Evolutionary conservation across 2,888 invertebrate species (phyloP).

Genomic region (Syrphus vitripennis): DNA sequence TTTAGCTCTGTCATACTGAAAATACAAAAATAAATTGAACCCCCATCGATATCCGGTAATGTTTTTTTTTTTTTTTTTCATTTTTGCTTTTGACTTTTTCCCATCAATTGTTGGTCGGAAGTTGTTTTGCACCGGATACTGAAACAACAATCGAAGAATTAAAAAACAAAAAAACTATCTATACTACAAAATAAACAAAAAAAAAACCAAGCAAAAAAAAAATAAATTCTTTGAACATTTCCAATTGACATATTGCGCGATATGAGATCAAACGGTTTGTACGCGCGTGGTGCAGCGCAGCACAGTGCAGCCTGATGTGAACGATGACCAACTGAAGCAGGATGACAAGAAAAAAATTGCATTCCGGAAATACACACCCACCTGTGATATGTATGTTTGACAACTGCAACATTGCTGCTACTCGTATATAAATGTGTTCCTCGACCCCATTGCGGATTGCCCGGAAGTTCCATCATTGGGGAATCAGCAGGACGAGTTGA

Average conservation of each 20-base stretch:
- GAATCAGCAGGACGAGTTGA: constrained; percentile 49
- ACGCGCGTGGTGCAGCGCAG: neutral
- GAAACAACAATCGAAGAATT: constrained; percentile 21
- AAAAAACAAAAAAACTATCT: constrained; percentile 20
- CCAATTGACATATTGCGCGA: constrained; percentile 67
- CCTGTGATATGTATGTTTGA: neutral
- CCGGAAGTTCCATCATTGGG: constrained; percentile 52
- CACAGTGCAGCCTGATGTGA: constrained; percentile 21
- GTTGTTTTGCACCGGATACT: constrained; percentile 59
- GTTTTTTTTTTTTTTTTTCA: neutral
- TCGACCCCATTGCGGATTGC: neutral
- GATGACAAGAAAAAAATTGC: constrained; percentile 14
- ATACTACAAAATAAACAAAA: neutral
- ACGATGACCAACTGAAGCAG: constrained; percentile 41
- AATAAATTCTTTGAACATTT: constrained; percentile 45
- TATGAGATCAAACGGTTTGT: constrained; percentile 50
- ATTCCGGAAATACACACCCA: constrained; percentile 30
- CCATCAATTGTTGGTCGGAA: constrained; percentile 68
- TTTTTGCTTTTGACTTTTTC: constrained; percentile 53
- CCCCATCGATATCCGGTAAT: constrained; percentile 50
- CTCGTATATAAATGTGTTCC: too few relatives aligned
- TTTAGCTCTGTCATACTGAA: neutral
- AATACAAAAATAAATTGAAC: constrained; percentile 48
- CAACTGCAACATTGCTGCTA: neutral
- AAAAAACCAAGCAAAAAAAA: constrained; percentile 8